These are phyloP conservation scores for Agrenia bidenticulata DNA, from an alignment of 2,888 invertebrate genomes.

Conservation along the genomic window DNA sequence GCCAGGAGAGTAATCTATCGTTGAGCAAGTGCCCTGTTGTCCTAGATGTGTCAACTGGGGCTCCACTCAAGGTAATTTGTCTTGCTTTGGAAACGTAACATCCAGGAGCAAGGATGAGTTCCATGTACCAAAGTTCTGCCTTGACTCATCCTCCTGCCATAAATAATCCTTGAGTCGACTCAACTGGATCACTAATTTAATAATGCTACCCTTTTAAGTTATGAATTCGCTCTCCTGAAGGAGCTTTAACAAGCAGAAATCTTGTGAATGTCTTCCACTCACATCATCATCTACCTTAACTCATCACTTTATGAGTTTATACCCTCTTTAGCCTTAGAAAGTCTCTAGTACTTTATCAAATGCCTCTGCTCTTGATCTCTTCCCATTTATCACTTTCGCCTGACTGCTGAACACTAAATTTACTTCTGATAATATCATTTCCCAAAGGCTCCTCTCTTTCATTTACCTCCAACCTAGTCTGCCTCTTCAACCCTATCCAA, in stretches of 20 bases:
- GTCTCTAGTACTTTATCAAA: slow-evolving; percentile 33
- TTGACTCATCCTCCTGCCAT: slow-evolving; percentile 4
- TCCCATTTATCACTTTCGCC: slow-evolving; percentile 37
- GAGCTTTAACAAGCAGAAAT: slow-evolving; percentile 12
- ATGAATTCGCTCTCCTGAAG: slow-evolving; percentile 16
- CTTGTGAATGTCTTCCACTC: slow-evolving; percentile 12
- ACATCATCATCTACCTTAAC: slow-evolving; percentile 22
- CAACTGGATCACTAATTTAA: slow-evolving; percentile 11
- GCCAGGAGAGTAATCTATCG: slow-evolving; percentile 9
- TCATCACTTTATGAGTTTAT: slow-evolving; percentile 20
- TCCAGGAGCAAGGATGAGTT: too few relatives aligned
- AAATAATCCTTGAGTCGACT: slow-evolving; percentile 9
- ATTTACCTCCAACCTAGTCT: too few relatives aligned
- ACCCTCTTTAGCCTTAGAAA: slow-evolving; percentile 19
- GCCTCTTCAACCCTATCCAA: too few relatives aligned
- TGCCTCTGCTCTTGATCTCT: slow-evolving; percentile 36
- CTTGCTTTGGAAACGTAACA: slow-evolving; percentile 6
- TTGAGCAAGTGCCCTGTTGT: slow-evolving; percentile 15
- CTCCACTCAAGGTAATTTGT: slow-evolving; percentile 6
- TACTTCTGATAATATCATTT: too few relatives aligned
- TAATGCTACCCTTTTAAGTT: slow-evolving; percentile 15
- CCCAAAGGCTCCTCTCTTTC: too few relatives aligned
- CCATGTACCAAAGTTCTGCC: slow-evolving; percentile 9
- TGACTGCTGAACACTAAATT: neutral
- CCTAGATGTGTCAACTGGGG: slow-evolving; percentile 17